Evolutionary conservation across 2,113 vertebrate species (phyloP).

Genomic region (Brienomyrus longianalis): DNA sequence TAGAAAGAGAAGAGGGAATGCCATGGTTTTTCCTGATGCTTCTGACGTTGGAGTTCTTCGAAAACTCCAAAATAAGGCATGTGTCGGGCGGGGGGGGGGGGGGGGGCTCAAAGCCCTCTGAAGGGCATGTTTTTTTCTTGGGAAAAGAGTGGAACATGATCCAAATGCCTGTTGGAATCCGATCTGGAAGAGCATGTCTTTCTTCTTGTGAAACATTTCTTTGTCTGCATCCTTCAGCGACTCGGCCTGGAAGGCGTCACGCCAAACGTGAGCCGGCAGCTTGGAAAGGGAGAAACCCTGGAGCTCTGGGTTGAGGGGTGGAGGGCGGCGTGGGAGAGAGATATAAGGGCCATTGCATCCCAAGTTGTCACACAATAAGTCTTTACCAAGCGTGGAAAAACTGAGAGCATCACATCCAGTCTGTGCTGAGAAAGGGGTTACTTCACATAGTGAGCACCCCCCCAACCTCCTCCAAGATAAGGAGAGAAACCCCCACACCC

Average conservation of each 20-base stretch:
- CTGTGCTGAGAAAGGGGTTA: neutral
- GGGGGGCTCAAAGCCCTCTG: constrained; percentile 4
- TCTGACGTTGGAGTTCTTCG: neutral
- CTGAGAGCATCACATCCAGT: neutral
- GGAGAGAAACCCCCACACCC: neutral
- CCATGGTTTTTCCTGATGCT: neutral
- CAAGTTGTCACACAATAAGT: neutral
- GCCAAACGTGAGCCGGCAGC: constrained; percentile 3
- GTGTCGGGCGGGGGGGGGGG: neutral
- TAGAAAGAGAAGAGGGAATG: neutral
- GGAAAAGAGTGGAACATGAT: constrained; percentile 16
- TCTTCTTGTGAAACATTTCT: constrained; percentile 31
- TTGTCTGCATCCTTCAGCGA: constrained; percentile 22
- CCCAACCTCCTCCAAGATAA: neutral
- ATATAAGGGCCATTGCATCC: neutral
- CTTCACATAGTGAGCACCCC: neutral
- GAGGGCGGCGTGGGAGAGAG: neutral
- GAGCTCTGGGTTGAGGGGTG: neutral
- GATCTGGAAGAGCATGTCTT: constrained; percentile 26
- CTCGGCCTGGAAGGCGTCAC: constrained; percentile 9
- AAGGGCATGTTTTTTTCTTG: constrained; percentile 24
- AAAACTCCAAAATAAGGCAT: neutral
- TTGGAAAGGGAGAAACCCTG: neutral
- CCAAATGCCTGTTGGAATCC: constrained; percentile 23
- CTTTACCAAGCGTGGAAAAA: neutral